Base-by-base conservation (phyloP, 2,113 vertebrate genomes). In the Nibea albiflora region DNA sequence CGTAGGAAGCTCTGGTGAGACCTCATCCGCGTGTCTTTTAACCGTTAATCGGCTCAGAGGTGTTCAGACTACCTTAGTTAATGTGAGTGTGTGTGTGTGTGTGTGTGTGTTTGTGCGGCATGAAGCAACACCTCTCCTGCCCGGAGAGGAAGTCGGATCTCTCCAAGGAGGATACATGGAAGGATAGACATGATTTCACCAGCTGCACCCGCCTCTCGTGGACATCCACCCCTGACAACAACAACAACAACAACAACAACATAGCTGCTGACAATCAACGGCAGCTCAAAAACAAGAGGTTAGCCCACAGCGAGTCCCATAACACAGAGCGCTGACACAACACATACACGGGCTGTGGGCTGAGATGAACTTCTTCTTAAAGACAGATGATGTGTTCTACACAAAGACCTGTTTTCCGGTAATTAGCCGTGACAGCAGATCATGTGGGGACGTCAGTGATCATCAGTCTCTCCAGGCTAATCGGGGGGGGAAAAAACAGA, bases 41-140 rank as follows among this genome's bases (percentile, higher is more conserved):
- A 83, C 75, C 53, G 49, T 49, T 83, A 39, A 87, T 76, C 39
- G 0, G 65, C 53, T 86, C 78, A 77, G 20, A 75, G 61, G 70
- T 19, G 39, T 42, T 58, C 26, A 22, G 26, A 68, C 53, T 8
- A 17, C 47, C 54, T 24, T 9, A 1, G 24, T 60, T 15, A 47
- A 24, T 14, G 58, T 11, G 64, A 26, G 31, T 39, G 9, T 60
- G 72, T 47, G 5, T n/a, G n/a, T n/a, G n/a, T n/a, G n/a, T n/a
- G n/a, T 39, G 9, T 60, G 72, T 28, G 22, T 3, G 54, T 6
- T 22, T 16, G 57, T 67, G 73, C 35, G 2, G 46, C 50, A 60
- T 14, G 35, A 17, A 26, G 61, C 50, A 81, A 72, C 63, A 44
- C 64, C 58, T 78, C 63, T 62, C 16, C 56, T 66, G 31, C 60